phyloP scores from a whole-genome alignment of 2,888 invertebrate genomes.

The Cephus pygmeus region DNA sequence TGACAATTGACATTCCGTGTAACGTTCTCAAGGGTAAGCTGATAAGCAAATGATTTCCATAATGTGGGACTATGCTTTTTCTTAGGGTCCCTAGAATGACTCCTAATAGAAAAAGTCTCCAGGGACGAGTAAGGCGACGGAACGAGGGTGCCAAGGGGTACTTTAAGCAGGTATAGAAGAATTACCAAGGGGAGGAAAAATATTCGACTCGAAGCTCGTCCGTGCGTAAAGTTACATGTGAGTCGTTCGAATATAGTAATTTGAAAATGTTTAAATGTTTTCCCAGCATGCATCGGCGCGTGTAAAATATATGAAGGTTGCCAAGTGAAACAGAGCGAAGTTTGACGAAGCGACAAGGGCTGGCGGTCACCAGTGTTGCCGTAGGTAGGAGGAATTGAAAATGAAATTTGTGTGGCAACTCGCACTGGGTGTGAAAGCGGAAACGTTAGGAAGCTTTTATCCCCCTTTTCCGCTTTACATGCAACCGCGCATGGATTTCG shows the following conservation, averaged over 20 bases:
- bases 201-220: background rate
- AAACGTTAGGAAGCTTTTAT: conserved; percentile 29
- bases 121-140: background rate
- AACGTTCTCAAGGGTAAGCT: background rate
- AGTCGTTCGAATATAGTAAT: background rate
- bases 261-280: background rate
- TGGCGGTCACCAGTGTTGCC: background rate
- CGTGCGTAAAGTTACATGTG: background rate
- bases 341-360: background rate
- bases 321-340: background rate
- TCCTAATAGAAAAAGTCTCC: background rate
- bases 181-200: background rate
- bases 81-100: background rate
- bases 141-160: background rate
- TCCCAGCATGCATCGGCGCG: background rate
- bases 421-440: background rate
- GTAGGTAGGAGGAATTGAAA: background rate
- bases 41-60: background rate
- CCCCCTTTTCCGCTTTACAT: conserved; percentile 19
- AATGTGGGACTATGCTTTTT: background rate
- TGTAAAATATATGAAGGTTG: background rate
- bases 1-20: background rate
- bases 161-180: background rate
- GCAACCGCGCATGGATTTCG: conserved; percentile 21
- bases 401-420: background rate